Base-by-base conservation (phyloP, 2,797 vertebrate genomes). In the Sebastes diaconus region DNA sequence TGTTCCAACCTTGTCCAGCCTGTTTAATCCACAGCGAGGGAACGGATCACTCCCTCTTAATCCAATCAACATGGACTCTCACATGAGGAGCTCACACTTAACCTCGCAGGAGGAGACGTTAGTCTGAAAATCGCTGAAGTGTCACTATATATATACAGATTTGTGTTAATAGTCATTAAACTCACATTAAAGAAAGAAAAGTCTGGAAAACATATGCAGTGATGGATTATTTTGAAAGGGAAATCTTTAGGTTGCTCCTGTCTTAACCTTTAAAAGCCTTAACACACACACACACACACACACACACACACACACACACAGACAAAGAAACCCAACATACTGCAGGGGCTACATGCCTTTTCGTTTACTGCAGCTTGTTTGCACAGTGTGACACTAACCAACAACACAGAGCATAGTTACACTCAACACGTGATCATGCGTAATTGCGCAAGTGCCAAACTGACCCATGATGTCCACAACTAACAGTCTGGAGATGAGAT, bases 51-150 rank as follows among this genome's bases (percentile, higher is more conserved):
- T 85, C 68, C 54, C 27, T 63, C 68, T 20, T 90, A 92, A 93
- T 90, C 92, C 92, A 90, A 86, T 92, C 87, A 90, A 22, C 80
- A 66, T 67, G 79, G 81, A 39, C 75, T 85, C 81, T 87, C 81
- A 85, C 74, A 82, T 75, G 77, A 84, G 78, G 42, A 74, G 24
- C 54, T 2, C 55, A 66, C 24, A 6, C 46, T 79, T 34, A 25
- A 58, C 2, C 57, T 64, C 8, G 3, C 5, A 68, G 18, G 16
- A 11, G 8, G 13, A 68, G 14, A n/a, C 8, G 4, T 27, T 30
- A 29, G 27, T n/a, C 10, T 39, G 22, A 13, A 61, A 60, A 68
- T 14, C 13, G 11, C 4, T 8, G 3, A 2, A 29, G 22, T 18
- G 1, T 39, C 42, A 22, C 18, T n/a, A 9, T 2, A 2, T 50